phyloP scores from a whole-genome alignment of 2,113 vertebrate species.

The Sinocyclocheilus rhinocerous region DNA sequence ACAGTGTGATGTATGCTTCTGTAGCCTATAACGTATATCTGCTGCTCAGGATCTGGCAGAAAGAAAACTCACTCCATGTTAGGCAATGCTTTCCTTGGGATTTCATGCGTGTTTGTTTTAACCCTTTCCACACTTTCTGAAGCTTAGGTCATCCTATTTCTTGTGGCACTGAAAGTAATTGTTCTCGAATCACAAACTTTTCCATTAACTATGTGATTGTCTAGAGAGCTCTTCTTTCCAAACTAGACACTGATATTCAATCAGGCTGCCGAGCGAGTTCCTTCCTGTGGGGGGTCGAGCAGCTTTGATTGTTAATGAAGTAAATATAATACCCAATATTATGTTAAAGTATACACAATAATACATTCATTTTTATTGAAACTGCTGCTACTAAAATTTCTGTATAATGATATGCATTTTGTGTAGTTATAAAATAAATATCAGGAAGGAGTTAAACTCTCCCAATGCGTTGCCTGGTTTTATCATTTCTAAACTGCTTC shows the following conservation, averaged over 20 bases:
- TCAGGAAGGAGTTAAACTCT: slow-evolving; percentile 48
- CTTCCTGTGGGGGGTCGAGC: slow-evolving; percentile 49
- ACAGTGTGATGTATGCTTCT: slow-evolving; percentile 65
- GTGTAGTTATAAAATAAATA: neutral
- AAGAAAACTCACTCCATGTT: slow-evolving; percentile 60
- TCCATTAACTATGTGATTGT: slow-evolving; percentile 2
- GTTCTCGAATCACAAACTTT: neutral
- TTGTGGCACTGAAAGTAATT: slow-evolving; percentile 14
- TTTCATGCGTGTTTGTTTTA: slow-evolving; percentile 26
- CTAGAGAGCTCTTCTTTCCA: slow-evolving; percentile 38
- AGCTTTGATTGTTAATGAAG: slow-evolving; percentile 57
- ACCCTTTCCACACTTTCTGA: slow-evolving; percentile 15
- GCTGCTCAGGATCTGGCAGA: slow-evolving; percentile 53
- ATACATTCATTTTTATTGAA: neutral
- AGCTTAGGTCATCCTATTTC: neutral
- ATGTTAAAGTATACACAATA: slow-evolving; percentile 45
- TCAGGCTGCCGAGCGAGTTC: slow-evolving; percentile 36
- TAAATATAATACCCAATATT: slow-evolving; percentile 55
- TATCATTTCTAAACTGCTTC: slow-evolving; percentile 51
- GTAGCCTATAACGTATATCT: slow-evolving; percentile 58
- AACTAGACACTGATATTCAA: slow-evolving; percentile 41
- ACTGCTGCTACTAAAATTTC: neutral
- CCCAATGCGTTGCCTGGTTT: slow-evolving; percentile 17
- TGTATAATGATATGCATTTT: neutral
- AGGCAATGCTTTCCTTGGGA: slow-evolving; percentile 53